Conservation (phyloP, 1,140 invertebrate genomes). For the Papilio helenus region DNA sequence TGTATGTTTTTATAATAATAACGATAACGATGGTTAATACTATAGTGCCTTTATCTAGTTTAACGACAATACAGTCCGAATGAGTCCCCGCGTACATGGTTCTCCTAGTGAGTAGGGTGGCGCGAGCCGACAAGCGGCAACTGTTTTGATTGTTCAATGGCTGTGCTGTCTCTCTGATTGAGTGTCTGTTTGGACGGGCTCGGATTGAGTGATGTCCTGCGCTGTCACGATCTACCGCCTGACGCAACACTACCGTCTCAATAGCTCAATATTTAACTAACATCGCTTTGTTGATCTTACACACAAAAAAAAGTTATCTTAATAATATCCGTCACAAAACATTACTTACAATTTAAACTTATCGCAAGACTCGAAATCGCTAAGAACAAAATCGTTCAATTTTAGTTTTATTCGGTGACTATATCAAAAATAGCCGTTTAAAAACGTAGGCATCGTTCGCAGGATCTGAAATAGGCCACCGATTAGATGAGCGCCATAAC, state of each 20-base stretch:
- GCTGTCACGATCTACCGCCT: not conserved
- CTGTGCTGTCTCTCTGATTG: not conserved
- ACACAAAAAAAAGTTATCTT: not conserved
- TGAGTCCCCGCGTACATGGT: not conserved
- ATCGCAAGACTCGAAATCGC: not conserved
- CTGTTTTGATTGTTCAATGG: conserved; percentile 10
- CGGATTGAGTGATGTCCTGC: not conserved
- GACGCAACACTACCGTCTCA: not conserved
- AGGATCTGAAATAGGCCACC: conserved; percentile 37
- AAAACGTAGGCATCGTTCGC: conserved; percentile 22
- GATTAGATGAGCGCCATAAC: conserved; percentile 34
- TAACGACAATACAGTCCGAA: not conserved
- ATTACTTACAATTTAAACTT: not conserved
- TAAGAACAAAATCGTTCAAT: not conserved
- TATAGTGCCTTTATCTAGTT: not conserved
- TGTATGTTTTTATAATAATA: too few relatives aligned
- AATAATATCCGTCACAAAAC: not conserved
- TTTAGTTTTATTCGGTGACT: not conserved
- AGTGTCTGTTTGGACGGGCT: conserved; percentile 7
- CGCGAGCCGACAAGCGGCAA: not conserved
- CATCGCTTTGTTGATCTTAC: not conserved
- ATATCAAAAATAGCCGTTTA: conserved; percentile 6
- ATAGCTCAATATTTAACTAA: not conserved
- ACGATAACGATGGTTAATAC: too few relatives aligned
- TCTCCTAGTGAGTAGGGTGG: not conserved